A percentile compares a stretch with the other conserved stretches of the same genome.
phyloP scores from a whole-genome alignment of 1,140 invertebrate species.

The Drosophila murphyi region DNA sequence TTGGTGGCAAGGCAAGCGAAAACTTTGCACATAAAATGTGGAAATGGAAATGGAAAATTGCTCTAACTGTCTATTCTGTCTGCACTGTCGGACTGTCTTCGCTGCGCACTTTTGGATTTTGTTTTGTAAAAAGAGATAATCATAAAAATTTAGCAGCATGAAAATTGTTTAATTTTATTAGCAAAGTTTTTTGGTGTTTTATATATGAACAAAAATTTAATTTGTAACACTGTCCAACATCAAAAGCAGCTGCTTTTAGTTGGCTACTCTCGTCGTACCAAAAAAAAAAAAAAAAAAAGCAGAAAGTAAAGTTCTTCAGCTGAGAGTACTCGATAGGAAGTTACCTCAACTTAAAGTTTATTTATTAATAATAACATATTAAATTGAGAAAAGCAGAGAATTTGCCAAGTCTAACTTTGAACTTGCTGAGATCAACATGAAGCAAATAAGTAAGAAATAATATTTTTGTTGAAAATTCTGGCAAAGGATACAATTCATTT shows the following conservation, averaged over 20 bases:
- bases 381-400: too few relatives aligned
- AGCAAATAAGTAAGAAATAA: too few relatives aligned
- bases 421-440: too few relatives aligned
- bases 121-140: slow-evolving; percentile 63
- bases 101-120: neutral
- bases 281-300: slow-evolving; percentile 18
- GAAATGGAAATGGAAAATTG: slow-evolving; percentile 51
- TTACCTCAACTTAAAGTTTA: neutral
- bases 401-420: too few relatives aligned
- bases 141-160: slow-evolving; percentile 76
- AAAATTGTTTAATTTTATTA: slow-evolving; percentile 80
- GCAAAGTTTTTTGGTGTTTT: slow-evolving; percentile 59
- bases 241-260: slow-evolving; percentile 75
- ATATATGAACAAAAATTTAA: slow-evolving; percentile 61
- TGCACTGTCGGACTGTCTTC: neutral
- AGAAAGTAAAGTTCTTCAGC: neutral
- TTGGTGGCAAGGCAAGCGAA: slow-evolving; percentile 29
- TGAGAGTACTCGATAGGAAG: neutral
- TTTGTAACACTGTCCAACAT: slow-evolving; percentile 70
- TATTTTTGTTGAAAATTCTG: too few relatives aligned
- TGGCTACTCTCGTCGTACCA: slow-evolving; percentile 13
- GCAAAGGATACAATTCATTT: too few relatives aligned
- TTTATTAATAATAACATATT: neutral
- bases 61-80: slow-evolving; percentile 28
- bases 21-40: slow-evolving; percentile 71